These are phyloP conservation scores for Gallinago jamesoni DNA, from an alignment of 2,113 vertebrate species.

Conservation along the genomic window DNA sequence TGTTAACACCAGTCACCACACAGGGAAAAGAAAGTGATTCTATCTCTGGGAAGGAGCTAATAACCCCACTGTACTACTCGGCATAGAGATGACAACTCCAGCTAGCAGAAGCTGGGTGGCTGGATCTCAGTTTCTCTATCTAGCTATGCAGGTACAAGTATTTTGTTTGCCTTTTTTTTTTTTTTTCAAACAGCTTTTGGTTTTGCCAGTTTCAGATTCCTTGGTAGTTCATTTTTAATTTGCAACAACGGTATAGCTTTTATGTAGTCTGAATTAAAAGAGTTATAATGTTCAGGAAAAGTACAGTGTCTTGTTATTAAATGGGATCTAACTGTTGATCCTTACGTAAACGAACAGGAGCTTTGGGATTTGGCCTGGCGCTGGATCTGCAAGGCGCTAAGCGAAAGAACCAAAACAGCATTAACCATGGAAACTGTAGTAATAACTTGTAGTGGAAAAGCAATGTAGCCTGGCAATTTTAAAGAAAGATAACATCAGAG, in stretches of 20 bases:
- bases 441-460: conserved; percentile 24
- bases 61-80: neutral
- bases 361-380: conserved; percentile 38
- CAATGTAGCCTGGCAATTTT: neutral
- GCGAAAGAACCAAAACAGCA: neutral
- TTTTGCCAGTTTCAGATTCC: neutral
- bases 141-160: neutral
- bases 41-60: neutral
- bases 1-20: neutral
- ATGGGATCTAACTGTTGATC: neutral
- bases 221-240: neutral
- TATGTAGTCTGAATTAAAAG: neutral
- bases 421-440: conserved; percentile 31
- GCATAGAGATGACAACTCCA: neutral
- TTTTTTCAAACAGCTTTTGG: neutral
- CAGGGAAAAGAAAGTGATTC: neutral
- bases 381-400: neutral
- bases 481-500: conserved; percentile 3
- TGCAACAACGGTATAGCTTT: neutral
- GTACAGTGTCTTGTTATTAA: neutral
- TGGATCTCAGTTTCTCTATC: neutral
- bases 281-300: neutral
- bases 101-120: neutral
- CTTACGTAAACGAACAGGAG: conserved; percentile 34
- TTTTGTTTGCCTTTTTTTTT: neutral